phyloP scores from a whole-genome alignment of 2,113 vertebrate species.

The Rhinolophus sinicus region DNA sequence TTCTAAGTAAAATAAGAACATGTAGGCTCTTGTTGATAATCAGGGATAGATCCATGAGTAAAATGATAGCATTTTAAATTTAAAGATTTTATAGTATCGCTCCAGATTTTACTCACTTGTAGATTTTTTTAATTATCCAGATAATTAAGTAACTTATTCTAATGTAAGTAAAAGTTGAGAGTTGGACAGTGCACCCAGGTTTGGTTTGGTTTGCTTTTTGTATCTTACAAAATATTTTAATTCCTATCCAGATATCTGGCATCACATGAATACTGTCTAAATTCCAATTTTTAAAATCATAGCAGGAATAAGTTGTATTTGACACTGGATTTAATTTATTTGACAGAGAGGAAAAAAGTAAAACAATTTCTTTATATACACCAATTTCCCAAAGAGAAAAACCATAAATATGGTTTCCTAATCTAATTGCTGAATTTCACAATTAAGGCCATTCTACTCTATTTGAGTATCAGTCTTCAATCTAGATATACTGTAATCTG shows the following conservation, averaged over 20 bases:
- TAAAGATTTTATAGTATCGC: not conserved
- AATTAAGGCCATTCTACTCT: not conserved
- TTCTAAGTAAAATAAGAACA: not conserved
- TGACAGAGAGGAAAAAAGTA: not conserved
- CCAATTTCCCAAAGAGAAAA: constrained; percentile 18
- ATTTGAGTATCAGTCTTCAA: not conserved
- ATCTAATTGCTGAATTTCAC: not conserved
- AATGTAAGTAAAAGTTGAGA: not conserved
- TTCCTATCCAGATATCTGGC: not conserved
- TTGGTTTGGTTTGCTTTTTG: constrained; percentile 12
- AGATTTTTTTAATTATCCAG: not conserved
- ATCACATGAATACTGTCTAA: not conserved
- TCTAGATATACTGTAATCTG: not conserved
- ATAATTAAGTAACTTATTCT: not conserved
- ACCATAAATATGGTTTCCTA: not conserved
- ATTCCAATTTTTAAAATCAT: not conserved
- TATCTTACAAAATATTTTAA: constrained; percentile 20
- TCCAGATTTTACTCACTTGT: constrained; percentile 6
- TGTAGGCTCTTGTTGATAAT: not conserved
- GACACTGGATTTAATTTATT: not conserved
- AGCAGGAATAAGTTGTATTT: not conserved
- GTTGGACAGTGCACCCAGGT: not conserved
- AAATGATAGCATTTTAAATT: not conserved
- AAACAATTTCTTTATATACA: not conserved
- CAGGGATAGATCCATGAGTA: not conserved